A percentile compares a stretch with the other conserved stretches of the same genome.
Evolutionary conservation across 2,888 invertebrate species (phyloP).

Genomic region (Aspidiotus destructor): DNA sequence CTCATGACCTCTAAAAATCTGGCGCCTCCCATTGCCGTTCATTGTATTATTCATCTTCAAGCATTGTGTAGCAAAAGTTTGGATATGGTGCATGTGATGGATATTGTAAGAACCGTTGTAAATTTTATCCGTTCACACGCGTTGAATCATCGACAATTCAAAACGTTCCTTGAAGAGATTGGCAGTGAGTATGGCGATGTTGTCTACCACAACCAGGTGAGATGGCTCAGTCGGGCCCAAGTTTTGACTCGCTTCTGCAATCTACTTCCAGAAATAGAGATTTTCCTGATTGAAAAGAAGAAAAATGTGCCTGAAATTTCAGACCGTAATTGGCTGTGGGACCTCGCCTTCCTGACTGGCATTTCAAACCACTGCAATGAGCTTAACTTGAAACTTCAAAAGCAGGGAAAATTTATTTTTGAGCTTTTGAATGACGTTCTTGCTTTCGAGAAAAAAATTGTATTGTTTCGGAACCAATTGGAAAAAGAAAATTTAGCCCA

Average conservation of each 20-base stretch:
- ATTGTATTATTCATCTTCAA: constrained; percentile 23
- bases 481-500: constrained; percentile 3
- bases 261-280: background rate
- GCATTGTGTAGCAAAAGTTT: constrained; percentile 22
- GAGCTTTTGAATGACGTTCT: background rate
- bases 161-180: constrained; percentile 27
- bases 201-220: constrained; percentile 7
- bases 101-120: constrained; percentile 20
- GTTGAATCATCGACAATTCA: constrained; percentile 14
- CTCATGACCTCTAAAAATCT: constrained; percentile 16
- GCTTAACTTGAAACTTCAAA: background rate
- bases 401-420: background rate
- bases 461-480: background rate
- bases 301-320: too few relatives aligned
- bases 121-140: constrained; percentile 26
- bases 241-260: background rate
- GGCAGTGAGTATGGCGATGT: constrained; percentile 21
- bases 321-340: background rate
- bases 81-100: constrained; percentile 23
- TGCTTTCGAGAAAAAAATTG: background rate
- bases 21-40: constrained; percentile 18
- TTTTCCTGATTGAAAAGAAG: background rate
- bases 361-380: background rate
- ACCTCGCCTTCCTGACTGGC: background rate
- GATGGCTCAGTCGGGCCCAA: constrained; percentile 19